Evolutionary conservation across 2,888 invertebrate genomes (phyloP), one percentile per base, ranked within the genome.

Genomic region (Beris chalybata): DNA sequence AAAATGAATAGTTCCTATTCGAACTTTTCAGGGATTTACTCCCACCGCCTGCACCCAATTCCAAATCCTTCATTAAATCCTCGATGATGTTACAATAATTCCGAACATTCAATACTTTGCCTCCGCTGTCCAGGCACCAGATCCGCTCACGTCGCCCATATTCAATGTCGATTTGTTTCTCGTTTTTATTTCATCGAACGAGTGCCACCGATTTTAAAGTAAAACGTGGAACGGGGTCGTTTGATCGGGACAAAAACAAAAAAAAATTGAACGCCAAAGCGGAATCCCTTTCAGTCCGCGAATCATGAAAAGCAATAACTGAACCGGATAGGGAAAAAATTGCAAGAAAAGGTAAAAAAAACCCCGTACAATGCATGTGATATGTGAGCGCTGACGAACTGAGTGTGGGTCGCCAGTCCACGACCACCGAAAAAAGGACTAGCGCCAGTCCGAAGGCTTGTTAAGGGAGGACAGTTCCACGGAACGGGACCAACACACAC

Each of bases 221-320:
- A 22, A 56, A 43, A 32, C 12, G n/a, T 31, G 11, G 47, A 66
- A 56, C 30, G 31, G 50, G 43, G 15, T 50, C 32, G 59, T 31
- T 9, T 44, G 56, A 56, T 61, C 61, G 43, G 50, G 22, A 53
- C 48, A 53, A 52, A 57, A 47, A 55, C 54, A 22, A 55, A 64
- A 59, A 58, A 53, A 67, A 64, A 64, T 44, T 52, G 47, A 58
- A 47, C 29, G 30, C 22, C 22, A 68, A 68, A 66, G 38, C 32
- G 50, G 47, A 61, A 53, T 31, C 50, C 38, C 50, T 61, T 59
- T 61, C 38, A 38, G 61, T 56, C 69, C 66, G 66, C 64, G 69
- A 67, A 69, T 66, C 69, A 65, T 69, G 59, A 54, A 58, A 58
- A 66, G 54, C 47, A 59, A 54, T 48, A 66, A 66, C 54, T 43